Conservation (phyloP, 2,888 invertebrate species). For the Lasioglossum leucozonium region DNA sequence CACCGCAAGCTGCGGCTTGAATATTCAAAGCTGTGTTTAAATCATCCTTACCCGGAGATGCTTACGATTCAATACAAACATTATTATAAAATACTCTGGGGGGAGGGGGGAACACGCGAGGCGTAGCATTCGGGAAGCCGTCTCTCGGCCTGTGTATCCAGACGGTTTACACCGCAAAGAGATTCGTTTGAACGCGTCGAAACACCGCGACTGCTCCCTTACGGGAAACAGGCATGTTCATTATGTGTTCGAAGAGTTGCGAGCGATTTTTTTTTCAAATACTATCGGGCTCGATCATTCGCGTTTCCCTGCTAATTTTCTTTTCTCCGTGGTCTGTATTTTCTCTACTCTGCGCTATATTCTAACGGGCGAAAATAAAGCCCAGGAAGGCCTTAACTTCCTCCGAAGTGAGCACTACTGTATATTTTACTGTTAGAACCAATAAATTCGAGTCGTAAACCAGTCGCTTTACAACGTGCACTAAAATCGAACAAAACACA, state of each 20-base stretch:
- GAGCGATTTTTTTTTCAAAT: not conserved
- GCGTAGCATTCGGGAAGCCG: not conserved
- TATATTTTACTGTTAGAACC: not conserved
- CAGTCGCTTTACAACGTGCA: not conserved
- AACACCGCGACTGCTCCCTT: slow-evolving; percentile 8
- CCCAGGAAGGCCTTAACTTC: not conserved
- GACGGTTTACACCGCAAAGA: not conserved
- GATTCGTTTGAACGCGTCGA: slow-evolving; percentile 19
- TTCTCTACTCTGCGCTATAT: not conserved
- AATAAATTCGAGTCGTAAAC: not conserved
- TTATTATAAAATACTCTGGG: slow-evolving; percentile 14
- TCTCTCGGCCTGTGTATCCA: not conserved
- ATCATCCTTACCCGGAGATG: slow-evolving; percentile 4
- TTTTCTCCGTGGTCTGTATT: not conserved
- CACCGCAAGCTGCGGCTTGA: slow-evolving; percentile 4
- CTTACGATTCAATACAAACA: slow-evolving; percentile 30
- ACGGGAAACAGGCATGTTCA: slow-evolving; percentile 32
- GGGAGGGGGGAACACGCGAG: not conserved
- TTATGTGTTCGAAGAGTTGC: not conserved
- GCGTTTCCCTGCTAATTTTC: not conserved
- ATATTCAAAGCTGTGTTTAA: slow-evolving; percentile 18
- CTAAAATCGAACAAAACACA: not conserved
- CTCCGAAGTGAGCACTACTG: not conserved
- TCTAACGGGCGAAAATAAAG: not conserved
- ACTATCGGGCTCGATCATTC: not conserved